phyloP scores from a whole-genome alignment of 2,888 invertebrate species.

The Drosophila gaucha region DNA sequence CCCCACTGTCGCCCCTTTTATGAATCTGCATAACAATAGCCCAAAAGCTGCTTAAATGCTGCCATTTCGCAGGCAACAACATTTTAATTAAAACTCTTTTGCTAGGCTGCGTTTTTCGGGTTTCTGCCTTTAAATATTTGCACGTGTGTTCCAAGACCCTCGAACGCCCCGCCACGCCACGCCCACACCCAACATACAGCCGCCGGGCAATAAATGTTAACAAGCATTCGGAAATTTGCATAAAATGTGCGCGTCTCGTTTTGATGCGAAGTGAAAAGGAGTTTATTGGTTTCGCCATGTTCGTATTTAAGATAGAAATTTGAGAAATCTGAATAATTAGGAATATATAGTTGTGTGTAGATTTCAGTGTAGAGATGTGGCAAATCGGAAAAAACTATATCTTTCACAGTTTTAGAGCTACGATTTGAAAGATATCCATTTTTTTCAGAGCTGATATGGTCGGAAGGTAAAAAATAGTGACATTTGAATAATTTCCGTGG shows the following conservation, averaged over 20 bases:
- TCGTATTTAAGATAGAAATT: too few species aligned
- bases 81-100: conserved; percentile 61
- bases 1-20: background rate
- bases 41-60: conserved; percentile 50
- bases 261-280: background rate
- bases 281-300: background rate
- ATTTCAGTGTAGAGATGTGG: too few species aligned
- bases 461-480: too few species aligned
- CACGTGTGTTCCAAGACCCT: conserved; percentile 35
- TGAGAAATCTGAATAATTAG: too few species aligned
- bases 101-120: conserved; percentile 42
- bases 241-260: conserved; percentile 61
- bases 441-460: too few species aligned
- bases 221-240: conserved; percentile 70
- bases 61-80: conserved; percentile 38
- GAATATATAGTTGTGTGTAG: too few species aligned
- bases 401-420: too few species aligned
- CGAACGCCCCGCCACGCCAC: conserved; percentile 2
- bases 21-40: conserved; percentile 50
- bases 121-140: conserved; percentile 27
- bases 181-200: conserved; percentile 26
- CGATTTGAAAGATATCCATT: too few species aligned
- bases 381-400: too few species aligned
- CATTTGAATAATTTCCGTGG: too few species aligned
- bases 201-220: conserved; percentile 72